Evolutionary conservation across 1,140 invertebrate genomes (phyloP).

Genomic region (Batillaria attramentaria): DNA sequence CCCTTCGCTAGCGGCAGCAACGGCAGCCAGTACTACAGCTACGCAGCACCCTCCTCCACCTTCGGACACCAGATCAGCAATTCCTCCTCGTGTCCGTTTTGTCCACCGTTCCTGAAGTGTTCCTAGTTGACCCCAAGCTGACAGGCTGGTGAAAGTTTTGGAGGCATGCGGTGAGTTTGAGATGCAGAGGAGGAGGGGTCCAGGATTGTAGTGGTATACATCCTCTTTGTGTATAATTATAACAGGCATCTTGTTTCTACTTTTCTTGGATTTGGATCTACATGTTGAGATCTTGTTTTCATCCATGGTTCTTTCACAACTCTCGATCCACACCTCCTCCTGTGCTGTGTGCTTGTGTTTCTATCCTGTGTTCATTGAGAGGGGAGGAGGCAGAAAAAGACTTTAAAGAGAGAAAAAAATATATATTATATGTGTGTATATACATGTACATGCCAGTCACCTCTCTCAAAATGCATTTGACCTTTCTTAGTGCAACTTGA

Average conservation of each 20-base stretch:
- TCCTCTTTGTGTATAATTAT: slow-evolving; percentile 20
- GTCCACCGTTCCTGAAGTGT: slow-evolving; percentile 43
- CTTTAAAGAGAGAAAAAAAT: too few species aligned
- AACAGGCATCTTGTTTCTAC: background rate
- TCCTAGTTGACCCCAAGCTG: slow-evolving; percentile 38
- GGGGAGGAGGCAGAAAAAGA: background rate
- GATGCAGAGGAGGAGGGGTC: slow-evolving; percentile 25
- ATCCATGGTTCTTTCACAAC: too few species aligned
- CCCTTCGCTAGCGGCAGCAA: slow-evolving; percentile 57
- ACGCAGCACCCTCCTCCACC: slow-evolving; percentile 50
- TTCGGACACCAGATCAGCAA: slow-evolving; percentile 45
- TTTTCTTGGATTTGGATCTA: background rate
- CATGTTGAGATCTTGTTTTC: background rate
- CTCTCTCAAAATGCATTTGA: slow-evolving; percentile 23
- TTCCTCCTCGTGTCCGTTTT: slow-evolving; percentile 45
- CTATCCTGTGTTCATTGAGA: background rate
- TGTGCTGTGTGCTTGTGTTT: background rate
- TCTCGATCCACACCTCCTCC: too few species aligned
- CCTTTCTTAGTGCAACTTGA: slow-evolving; percentile 13
- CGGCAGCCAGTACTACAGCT: slow-evolving; percentile 63
- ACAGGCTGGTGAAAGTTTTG: background rate
- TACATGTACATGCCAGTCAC: slow-evolving; percentile 6
- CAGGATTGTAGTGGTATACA: too few species aligned
- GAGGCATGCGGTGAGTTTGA: background rate
- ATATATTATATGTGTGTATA: too few species aligned